Percentiles rank a stretch among this genome's conserved stretches.
Evolutionary conservation across 2,888 invertebrate species (phyloP).

Genomic region (Agapostemon virescens): DNA sequence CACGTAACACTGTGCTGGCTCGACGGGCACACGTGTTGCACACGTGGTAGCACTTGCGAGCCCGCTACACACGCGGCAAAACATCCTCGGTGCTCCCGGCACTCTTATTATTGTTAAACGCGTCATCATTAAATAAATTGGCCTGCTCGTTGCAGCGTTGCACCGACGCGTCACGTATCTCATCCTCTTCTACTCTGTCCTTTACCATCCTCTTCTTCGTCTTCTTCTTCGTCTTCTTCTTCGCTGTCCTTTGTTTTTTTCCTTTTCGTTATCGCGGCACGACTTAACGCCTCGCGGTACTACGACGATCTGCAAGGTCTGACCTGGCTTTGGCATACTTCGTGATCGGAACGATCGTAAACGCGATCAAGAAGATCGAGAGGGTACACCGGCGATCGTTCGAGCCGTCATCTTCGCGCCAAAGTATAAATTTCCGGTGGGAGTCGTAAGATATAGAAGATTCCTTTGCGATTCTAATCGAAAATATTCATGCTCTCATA

Average conservation of each 20-base stretch:
- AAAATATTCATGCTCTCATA: too few relatives aligned
- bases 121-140: constrained; percentile 67
- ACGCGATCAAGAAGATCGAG: neutral
- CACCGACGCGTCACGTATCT: constrained; percentile 17
- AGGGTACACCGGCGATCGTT: too few relatives aligned
- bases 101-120: constrained; percentile 67
- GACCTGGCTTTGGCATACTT: neutral
- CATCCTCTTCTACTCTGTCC: neutral
- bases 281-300: neutral
- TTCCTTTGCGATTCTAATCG: too few relatives aligned
- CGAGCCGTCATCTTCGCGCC: too few relatives aligned
- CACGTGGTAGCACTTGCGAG: constrained; percentile 49
- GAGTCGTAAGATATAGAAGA: too few relatives aligned
- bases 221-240: neutral
- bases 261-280: neutral
- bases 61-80: constrained; percentile 32
- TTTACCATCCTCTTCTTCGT: neutral
- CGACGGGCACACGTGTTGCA: constrained; percentile 39
- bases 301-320: neutral
- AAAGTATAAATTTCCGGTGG: too few relatives aligned
- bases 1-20: constrained; percentile 16
- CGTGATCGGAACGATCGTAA: neutral
- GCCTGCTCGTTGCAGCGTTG: constrained; percentile 20
- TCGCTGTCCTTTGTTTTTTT: neutral
- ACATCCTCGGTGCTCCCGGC: constrained; percentile 34